Conservation (phyloP, 2,113 vertebrate species). For the Tonatia bakeri region DNA sequence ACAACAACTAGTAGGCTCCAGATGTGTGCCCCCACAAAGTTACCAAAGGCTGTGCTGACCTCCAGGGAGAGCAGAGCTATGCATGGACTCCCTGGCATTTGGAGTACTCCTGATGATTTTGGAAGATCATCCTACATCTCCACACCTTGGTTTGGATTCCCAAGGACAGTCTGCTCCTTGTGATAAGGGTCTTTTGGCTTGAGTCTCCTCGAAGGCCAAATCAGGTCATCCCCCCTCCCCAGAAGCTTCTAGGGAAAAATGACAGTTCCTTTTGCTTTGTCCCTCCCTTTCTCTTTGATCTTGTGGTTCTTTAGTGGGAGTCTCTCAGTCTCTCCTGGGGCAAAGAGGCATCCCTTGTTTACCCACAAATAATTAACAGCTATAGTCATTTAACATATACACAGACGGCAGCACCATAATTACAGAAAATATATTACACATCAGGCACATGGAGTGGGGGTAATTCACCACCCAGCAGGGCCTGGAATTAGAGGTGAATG, state of each 20-base stretch:
- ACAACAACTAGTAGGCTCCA: not conserved
- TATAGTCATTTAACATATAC: constrained; percentile 36
- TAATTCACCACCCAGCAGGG: not conserved
- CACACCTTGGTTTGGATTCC: not conserved
- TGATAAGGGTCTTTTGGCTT: not conserved
- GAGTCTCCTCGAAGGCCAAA: not conserved
- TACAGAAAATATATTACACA: constrained; percentile 22
- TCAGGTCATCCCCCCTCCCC: not conserved
- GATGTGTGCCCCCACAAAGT: not conserved
- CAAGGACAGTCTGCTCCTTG: not conserved
- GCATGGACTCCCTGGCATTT: not conserved
- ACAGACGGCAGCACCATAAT: constrained; percentile 18
- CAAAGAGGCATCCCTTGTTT: constrained; percentile 57
- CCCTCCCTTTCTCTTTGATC: not conserved
- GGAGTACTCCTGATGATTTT: not conserved
- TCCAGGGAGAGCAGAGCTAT: not conserved
- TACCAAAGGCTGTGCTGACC: not conserved
- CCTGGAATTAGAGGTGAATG: not conserved
- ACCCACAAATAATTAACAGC: constrained; percentile 54
- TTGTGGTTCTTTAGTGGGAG: not conserved
- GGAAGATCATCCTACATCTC: not conserved
- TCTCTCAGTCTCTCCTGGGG: constrained; percentile 37
- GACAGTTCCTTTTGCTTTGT: not conserved
- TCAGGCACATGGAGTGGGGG: not conserved
- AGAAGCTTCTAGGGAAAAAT: not conserved